Evolutionary conservation across 1,140 invertebrate genomes (phyloP), one percentile per base, ranked within the genome.

Genomic region (Anoplophora glabripennis): DNA sequence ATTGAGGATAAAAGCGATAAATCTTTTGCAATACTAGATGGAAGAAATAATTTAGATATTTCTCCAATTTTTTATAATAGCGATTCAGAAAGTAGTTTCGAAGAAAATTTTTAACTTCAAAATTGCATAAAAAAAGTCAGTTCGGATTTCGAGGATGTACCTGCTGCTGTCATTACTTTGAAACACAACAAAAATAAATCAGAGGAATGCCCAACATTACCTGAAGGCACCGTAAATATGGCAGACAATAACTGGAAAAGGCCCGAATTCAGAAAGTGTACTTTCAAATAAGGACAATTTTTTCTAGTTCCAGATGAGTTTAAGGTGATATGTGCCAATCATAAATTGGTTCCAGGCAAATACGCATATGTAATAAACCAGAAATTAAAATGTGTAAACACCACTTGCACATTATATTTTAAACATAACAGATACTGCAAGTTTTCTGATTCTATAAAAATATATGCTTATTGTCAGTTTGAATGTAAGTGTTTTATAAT

Each of bases 371-470:
- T 46, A 21, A 46, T 46, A 17, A 46, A 46, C 44, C 17, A 18
- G 28, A 46, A 4, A 17, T 21, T 46, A 10, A 46, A 46, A 18
- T 17, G 9, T 46, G 44, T 46, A 1, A 46, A 14, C 28, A 40
- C 2, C 38, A 40, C 14, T n/a, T 28, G 21, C 21, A 28, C 21
- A 28, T 5, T 5, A 2, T 28, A 28, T 28, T 28, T 28, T 28
- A 28, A 5, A 28, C 21, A 40, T 8, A 40, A n/a, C 8, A 40
- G 11, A 46, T 18, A 46, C 18, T 0, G 21, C 18, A 28, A 21
- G 44, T n/a, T 17, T 11, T 46, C 15, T 46, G 44, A 46, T 46
- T n/a, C 44, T 9, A 46, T 46, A 0, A 46, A 46, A 18, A 21
- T 46, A 0, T 46, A 28, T 46, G 44, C 44, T 10, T 46, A 46